Evolutionary conservation across 2,888 invertebrate species (phyloP).

Genomic region (Anorthoa munda): DNA sequence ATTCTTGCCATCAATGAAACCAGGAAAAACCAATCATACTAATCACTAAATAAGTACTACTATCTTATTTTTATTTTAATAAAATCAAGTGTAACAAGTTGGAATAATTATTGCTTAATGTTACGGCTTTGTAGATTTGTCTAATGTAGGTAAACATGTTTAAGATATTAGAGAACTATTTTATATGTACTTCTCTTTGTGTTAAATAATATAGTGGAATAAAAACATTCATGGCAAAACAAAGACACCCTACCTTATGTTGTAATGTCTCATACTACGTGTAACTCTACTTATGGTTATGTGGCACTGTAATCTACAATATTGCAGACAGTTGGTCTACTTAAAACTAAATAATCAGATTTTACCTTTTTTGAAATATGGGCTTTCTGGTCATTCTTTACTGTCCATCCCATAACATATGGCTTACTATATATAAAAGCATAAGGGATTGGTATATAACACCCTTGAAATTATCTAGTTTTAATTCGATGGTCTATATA

Average conservation of each 20-base stretch:
- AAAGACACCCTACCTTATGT: too few species aligned
- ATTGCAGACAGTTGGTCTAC: background rate
- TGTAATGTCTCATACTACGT: too few species aligned
- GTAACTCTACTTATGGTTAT: too few species aligned
- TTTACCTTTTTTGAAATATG: background rate
- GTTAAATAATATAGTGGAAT: background rate
- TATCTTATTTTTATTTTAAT: conserved; percentile 22
- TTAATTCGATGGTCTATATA: background rate
- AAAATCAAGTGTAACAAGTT: conserved; percentile 15
- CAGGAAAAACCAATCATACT: conserved; percentile 15
- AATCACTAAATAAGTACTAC: background rate
- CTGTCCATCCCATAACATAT: too few species aligned
- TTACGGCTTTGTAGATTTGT: conserved; percentile 32
- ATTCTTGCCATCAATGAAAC: conserved; percentile 32
- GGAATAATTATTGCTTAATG: conserved; percentile 46
- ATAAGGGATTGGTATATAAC: too few species aligned
- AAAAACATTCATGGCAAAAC: too few species aligned
- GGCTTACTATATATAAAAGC: background rate
- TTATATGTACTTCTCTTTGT: conserved; percentile 9
- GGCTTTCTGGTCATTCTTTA: background rate
- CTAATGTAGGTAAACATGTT: conserved; percentile 53
- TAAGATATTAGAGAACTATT: conserved; percentile 23
- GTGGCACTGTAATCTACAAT: background rate
- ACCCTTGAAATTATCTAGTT: background rate
- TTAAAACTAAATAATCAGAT: background rate